Base-by-base conservation (phyloP, 2,888 invertebrate genomes). In the Monoplex corrugatus region DNA sequence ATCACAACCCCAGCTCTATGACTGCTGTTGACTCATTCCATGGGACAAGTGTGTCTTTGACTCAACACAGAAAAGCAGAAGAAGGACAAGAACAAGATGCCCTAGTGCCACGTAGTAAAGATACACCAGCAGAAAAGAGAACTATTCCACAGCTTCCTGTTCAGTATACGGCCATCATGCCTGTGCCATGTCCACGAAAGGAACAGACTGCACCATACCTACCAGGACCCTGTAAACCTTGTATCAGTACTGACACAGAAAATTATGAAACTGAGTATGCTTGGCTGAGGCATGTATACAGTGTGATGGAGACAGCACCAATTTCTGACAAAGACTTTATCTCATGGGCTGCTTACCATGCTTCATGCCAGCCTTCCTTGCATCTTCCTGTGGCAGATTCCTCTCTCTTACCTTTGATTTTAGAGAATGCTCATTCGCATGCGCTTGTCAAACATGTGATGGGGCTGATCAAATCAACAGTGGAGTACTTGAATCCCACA, bases 11-110 rank as follows among this genome's bases (percentile, higher is more conserved):
- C 63, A 90, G 43, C 32, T 89, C 89, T 35, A 87, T 50, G 50
- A 89, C 90, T 23, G 68, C 91, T 28, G 38, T 50, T n/a, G 63
- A 50, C 32, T 90, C 90, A 16, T 91, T 89, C 83, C 90, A 91
- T 91, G 91, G 90, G 35, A 90, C 91, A 28, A 86, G 88, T 19
- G 89, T 91, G 8, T 85, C 80, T 72, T 32, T 91, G 19, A 87
- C 91, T 28, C 89, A 90, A 43, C 82, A 82, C 43, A 89, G 75
- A 38, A 75, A 87, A 43, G 28, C 43, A 82, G 43, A 43, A 72
- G 35, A 75, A 38, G 75, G 75, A 35, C 75, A 75, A 75, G 75
- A 75, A 38, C 32, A 50, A 50, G 45, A 35, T 44, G n/a, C 3
- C 10, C 83, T 5, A 28, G 83, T 45, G 83, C 6, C 13, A n/a